Conservation (phyloP, 2,113 vertebrate species). For the Cyanoderma ruficeps region DNA sequence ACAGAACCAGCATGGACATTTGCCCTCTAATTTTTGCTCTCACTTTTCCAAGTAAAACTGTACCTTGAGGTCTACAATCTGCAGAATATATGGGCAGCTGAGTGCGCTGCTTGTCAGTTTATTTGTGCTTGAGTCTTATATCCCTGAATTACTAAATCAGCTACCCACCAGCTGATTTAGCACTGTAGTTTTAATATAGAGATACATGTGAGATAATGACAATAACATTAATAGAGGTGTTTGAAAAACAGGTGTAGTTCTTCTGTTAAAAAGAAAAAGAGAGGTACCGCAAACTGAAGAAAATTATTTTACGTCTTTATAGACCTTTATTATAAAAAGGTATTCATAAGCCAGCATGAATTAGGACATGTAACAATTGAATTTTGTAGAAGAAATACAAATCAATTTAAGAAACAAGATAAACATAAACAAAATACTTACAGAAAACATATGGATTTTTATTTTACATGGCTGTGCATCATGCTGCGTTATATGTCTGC, state of each 20-base stretch:
- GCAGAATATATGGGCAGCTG: neutral
- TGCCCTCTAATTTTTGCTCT: neutral
- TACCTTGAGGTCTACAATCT: neutral
- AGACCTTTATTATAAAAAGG: neutral
- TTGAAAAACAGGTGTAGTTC: neutral
- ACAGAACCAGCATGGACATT: neutral
- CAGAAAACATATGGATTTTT: neutral
- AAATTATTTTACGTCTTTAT: neutral
- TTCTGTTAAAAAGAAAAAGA: neutral
- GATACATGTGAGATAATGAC: neutral
- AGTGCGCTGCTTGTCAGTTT: fast-evolving
- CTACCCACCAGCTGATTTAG: neutral
- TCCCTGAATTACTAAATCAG: neutral
- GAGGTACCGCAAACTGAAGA: neutral
- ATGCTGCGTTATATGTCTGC: neutral
- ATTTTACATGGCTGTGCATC: neutral
- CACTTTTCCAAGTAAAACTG: neutral
- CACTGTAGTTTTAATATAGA: neutral
- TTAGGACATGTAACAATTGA: neutral
- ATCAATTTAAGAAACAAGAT: neutral
- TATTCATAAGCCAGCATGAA: neutral
- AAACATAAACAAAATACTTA: neutral
- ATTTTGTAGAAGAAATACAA: neutral
- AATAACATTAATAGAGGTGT: neutral
- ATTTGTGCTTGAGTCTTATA: neutral